Evolutionary conservation across 1,140 invertebrate genomes (phyloP), one percentile per base, ranked within the genome.

Genomic region (Papilio polytes): DNA sequence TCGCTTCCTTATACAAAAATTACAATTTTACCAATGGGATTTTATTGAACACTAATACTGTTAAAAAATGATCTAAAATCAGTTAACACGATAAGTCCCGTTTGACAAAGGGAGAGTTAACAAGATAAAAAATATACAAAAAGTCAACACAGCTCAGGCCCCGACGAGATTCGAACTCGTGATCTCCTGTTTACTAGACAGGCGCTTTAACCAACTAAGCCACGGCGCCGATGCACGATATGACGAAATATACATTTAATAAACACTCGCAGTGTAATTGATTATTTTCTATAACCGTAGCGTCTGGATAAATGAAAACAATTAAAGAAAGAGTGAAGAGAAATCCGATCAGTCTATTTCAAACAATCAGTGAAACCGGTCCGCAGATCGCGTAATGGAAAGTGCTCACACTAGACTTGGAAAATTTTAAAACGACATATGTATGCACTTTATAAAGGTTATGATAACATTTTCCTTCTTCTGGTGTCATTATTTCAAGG

Each of bases 191-290:
- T 48, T 41, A 41, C 36, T 41, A 41, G 36, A 41, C 36, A 41
- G 36, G 36, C 76, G 51, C 76, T 78, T 78, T 78, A 78, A 78
- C 76, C 76, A 78, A 78, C 76, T 78, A 78, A 78, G 76, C 76
- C 76, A 78, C 74, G 63, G 63, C 63, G 63, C 63, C 63, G 63
- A 15, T 66, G 26, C 3, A 13, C 63, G 15, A 66, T 3, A 10
- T 8, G 2, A 22, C 22, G 63, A 66, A 66, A 66, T 66, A 66
- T 15, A 13, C 22, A 0, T 31, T 15, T 31, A 9, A 3, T 12
- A 20, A 66, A 15, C 13, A 66, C 22, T 31, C 3, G 22, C 31
- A 10, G 26, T 66, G 22, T 31, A 66, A 66, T 66, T 13, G 22
- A 31, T 26, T 31, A 66, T 31, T 66, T 13, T 26, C 63, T 31